Evolutionary conservation across 2,888 invertebrate species (phyloP).

Genomic region (Drosophila engyochracea): DNA sequence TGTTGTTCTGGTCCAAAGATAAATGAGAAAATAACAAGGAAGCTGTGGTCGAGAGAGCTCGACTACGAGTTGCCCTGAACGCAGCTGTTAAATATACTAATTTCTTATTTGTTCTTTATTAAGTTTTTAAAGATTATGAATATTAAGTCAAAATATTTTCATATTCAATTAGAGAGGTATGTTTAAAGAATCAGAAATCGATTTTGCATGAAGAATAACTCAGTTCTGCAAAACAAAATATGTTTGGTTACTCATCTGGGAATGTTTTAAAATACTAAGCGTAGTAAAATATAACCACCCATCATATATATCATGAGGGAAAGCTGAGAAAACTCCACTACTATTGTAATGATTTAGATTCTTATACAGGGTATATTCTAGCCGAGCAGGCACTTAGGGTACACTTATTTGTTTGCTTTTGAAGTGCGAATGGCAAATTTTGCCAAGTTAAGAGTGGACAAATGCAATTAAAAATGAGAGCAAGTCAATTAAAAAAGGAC

Average conservation of each 20-base stretch:
- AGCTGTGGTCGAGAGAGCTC: background rate
- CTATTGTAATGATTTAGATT: background rate
- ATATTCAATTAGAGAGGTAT: background rate
- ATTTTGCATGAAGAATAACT: background rate
- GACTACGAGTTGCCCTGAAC: background rate
- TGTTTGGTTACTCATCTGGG: background rate
- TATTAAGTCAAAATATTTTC: background rate
- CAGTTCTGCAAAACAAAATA: background rate
- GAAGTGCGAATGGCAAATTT: conserved; percentile 21
- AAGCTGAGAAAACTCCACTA: background rate
- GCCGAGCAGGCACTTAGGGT: background rate
- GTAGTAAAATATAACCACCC: too few relatives aligned
- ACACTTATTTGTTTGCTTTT: conserved; percentile 2
- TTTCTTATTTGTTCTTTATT: background rate
- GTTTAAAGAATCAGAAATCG: background rate
- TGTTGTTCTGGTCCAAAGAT: background rate
- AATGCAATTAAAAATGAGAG: conserved; percentile 60
- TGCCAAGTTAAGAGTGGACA: conserved; percentile 9
- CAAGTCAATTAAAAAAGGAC: conserved; percentile 59
- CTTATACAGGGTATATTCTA: background rate
- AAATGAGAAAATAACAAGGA: background rate
- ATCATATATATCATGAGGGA: background rate
- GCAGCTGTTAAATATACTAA: background rate
- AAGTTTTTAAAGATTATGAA: background rate
- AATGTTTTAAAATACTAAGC: background rate